These are phyloP conservation scores for Solea solea DNA, from an alignment of 2,113 vertebrate genomes.

Conservation along the genomic window DNA sequence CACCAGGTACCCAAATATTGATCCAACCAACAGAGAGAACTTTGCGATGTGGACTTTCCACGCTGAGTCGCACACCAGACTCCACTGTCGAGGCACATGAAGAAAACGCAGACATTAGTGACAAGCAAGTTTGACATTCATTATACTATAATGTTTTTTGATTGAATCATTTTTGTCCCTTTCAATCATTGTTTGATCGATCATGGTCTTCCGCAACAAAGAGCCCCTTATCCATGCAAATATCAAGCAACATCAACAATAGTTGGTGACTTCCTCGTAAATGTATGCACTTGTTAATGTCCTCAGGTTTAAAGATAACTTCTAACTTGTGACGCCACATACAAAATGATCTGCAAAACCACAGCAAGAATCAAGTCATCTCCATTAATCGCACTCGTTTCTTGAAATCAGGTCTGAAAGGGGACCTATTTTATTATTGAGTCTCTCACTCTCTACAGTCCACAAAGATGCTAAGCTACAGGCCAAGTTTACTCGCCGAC, in stretches of 20 bases:
- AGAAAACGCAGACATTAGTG: constrained; percentile 50
- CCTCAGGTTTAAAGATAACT: neutral
- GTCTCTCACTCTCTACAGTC: neutral
- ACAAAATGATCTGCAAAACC: constrained; percentile 1
- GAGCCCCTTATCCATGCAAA: neutral
- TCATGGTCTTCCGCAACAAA: neutral
- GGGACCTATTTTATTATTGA: neutral
- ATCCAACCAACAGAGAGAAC: constrained; percentile 95
- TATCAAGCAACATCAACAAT: neutral
- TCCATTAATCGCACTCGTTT: neutral
- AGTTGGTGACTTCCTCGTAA: neutral
- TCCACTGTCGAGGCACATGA: constrained; percentile 87
- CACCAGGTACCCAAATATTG: constrained; percentile 97
- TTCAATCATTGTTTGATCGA: neutral
- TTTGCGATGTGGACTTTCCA: constrained; percentile 98
- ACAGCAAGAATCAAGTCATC: constrained; percentile 5
- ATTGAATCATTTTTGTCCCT: neutral
- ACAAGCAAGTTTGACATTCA: neutral
- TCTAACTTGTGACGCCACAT: neutral
- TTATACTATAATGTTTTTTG: neutral
- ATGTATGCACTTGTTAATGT: neutral
- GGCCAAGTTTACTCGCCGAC: neutral
- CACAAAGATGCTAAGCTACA: neutral
- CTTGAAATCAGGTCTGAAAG: no score
- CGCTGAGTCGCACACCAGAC: constrained; percentile 91